A percentile compares a stretch with the other conserved stretches of the same genome.
Evolutionary conservation across 1,140 invertebrate genomes (phyloP).

Genomic region (Sitobion miscanthi): DNA sequence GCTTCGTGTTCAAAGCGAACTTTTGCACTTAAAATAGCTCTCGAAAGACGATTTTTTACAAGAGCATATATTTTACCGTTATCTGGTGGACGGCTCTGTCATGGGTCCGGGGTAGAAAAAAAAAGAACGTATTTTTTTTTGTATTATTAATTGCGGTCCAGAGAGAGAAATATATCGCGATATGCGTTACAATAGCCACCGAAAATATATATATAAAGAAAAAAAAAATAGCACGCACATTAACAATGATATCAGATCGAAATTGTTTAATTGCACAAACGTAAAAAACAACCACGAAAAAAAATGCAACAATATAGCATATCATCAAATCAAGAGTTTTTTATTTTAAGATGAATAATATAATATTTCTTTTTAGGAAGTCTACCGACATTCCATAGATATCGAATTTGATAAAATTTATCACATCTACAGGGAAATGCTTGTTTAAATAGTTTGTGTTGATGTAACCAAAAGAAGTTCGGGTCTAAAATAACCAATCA

Average conservation of each 20-base stretch:
- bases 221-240: constrained; percentile 27
- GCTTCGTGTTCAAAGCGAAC: constrained; percentile 36
- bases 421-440: background rate
- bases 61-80: constrained; percentile 34
- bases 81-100: constrained; percentile 14
- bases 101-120: background rate
- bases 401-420: constrained; percentile 21
- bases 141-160: constrained; percentile 46
- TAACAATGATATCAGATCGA: constrained; percentile 50
- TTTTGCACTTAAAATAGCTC: constrained; percentile 52
- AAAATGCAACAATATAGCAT: constrained; percentile 1
- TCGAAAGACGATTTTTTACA: constrained; percentile 44
- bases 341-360: constrained; percentile 1
- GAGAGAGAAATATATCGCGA: constrained; percentile 47
- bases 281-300: background rate
- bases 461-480: constrained; percentile 6
- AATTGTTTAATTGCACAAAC: constrained; percentile 39
- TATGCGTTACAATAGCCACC: constrained; percentile 43
- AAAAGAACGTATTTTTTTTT: constrained; percentile 40
- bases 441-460: constrained; percentile 16
- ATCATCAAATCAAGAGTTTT: background rate
- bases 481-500: background rate
- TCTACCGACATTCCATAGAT: constrained; percentile 42
- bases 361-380: constrained; percentile 34
- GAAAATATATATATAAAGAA: background rate